phyloP scores from a whole-genome alignment of 1,140 invertebrate genomes.

The Heliothis subflexa region DNA sequence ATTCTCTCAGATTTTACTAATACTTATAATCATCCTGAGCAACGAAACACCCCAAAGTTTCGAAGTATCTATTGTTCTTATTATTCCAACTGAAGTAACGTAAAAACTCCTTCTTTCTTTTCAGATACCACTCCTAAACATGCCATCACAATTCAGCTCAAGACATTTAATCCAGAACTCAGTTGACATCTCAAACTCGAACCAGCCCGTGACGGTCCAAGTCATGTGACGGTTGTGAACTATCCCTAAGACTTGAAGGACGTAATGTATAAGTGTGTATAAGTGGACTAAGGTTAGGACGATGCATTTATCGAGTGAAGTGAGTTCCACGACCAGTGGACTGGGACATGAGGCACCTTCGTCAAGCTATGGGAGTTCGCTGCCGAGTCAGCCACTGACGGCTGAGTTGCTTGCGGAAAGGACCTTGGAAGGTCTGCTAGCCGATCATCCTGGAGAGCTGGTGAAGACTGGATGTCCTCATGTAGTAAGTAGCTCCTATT shows the following conservation, averaged over 20 bases:
- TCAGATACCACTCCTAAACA: constrained; percentile 39
- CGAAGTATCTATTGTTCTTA: too few relatives aligned
- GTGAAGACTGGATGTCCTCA: constrained; percentile 97
- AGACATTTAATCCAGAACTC: constrained; percentile 4
- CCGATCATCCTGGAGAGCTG: constrained; percentile 97
- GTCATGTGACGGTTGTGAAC: constrained; percentile 74
- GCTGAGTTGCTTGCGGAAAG: constrained; percentile 94
- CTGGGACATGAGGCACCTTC: constrained; percentile 83
- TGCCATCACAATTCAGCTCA: constrained; percentile 37
- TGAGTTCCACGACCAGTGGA: constrained; percentile 89
- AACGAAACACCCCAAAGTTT: too few relatives aligned
- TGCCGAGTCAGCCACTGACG: constrained; percentile 88
- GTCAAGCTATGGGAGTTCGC: constrained; percentile 74
- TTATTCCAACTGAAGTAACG: too few relatives aligned
- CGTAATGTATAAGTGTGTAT: constrained; percentile 59
- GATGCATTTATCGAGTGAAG: constrained; percentile 91
- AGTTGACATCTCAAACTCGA: constrained; percentile 18
- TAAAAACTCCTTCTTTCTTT: constrained; percentile 32
- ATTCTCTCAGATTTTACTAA: too few relatives aligned
- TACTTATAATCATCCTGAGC: too few relatives aligned
- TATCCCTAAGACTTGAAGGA: constrained; percentile 35
- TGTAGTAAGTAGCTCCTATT: constrained; percentile 86
- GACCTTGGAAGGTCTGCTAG: constrained; percentile 92
- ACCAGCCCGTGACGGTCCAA: constrained; percentile 42
- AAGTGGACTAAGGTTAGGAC: constrained; percentile 57